Conservation (phyloP, 2,797 vertebrate species). For the Rhinogobio ventralis region DNA sequence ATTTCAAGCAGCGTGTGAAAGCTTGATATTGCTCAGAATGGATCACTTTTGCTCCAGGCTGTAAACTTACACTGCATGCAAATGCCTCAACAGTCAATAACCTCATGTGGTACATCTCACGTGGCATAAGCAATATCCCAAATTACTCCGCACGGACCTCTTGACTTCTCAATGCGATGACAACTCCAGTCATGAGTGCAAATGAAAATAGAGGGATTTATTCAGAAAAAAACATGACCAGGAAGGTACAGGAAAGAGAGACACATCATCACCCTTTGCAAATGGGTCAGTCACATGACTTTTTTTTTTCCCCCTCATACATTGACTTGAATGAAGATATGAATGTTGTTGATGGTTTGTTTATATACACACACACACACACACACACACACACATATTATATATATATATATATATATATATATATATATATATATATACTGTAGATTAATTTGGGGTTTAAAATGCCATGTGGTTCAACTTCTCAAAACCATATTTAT, state of each 20-base stretch:
- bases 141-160: constrained; percentile 23
- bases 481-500: too few species aligned
- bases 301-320: background rate
- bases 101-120: constrained; percentile 4
- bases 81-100: constrained; percentile 35
- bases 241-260: background rate
- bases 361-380: too few species aligned
- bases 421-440: too few species aligned
- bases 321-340: background rate
- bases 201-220: constrained; percentile 24
- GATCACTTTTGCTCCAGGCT: constrained; percentile 46
- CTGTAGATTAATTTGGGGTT: too few species aligned
- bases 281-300: background rate
- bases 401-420: too few species aligned
- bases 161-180: constrained; percentile 35
- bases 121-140: constrained; percentile 22
- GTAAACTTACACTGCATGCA: constrained; percentile 45
- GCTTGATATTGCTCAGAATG: constrained; percentile 46
- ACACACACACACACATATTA: too few species aligned
- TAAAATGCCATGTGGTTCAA: too few species aligned
- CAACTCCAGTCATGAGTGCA: constrained; percentile 10
- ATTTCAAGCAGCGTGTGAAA: constrained; percentile 39
- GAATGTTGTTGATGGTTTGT: background rate
- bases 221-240: background rate
- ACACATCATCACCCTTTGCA: constrained; percentile 3